Conservation (phyloP, 1,140 invertebrate genomes). For the Oppia nitens region DNA sequence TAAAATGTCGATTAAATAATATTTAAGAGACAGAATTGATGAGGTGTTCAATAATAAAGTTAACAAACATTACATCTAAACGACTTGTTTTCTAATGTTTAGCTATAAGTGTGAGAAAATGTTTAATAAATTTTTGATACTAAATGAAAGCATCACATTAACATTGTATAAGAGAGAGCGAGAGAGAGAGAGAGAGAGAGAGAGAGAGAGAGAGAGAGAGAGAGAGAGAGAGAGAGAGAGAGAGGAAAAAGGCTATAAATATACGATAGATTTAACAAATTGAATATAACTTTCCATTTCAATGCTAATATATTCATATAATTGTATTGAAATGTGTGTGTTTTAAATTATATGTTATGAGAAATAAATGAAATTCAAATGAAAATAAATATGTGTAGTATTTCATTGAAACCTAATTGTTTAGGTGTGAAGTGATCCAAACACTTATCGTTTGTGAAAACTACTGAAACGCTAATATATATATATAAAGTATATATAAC, state of each 20-base stretch:
- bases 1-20: not conserved
- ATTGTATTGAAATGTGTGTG: not conserved
- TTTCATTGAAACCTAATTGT: too few relatives aligned
- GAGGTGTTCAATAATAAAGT: not conserved
- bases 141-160: not conserved
- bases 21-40: not conserved
- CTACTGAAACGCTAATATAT: not conserved
- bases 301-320: not conserved
- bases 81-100: too few relatives aligned
- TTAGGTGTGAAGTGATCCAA: not conserved
- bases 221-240: constrained; percentile 6
- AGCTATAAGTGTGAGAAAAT: too few relatives aligned
- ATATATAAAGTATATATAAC: not conserved
- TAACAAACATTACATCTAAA: not conserved
- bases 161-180: not conserved
- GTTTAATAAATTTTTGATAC: too few relatives aligned
- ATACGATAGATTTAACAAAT: not conserved
- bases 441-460: not conserved
- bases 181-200: not conserved
- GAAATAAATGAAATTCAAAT: not conserved
- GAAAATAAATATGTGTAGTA: not conserved
- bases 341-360: not conserved
- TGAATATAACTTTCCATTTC: too few relatives aligned
- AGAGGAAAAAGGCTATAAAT: constrained; percentile 1
- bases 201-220: not conserved